Evolutionary conservation across 2,113 vertebrate species (phyloP).

Genomic region (Theristicus caerulescens): DNA sequence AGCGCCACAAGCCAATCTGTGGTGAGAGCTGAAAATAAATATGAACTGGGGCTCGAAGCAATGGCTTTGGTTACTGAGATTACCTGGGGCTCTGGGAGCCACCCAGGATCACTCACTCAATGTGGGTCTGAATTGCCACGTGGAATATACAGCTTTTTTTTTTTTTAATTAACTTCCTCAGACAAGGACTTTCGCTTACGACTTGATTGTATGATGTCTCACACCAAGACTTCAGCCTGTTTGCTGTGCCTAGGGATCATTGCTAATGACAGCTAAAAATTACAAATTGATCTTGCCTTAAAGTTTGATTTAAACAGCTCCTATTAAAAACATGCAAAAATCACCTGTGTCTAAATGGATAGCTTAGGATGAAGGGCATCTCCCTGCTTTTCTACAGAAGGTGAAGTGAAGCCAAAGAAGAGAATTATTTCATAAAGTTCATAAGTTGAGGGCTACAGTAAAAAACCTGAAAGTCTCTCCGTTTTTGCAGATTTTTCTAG

Average conservation of each 20-base stretch:
- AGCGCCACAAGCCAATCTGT: neutral
- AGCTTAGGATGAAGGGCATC: neutral
- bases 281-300: neutral
- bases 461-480: neutral
- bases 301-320: neutral
- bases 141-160: neutral
- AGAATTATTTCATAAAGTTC: neutral
- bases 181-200: neutral
- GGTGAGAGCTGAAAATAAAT: neutral
- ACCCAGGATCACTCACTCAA: neutral
- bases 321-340: neutral
- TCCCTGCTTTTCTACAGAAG: neutral
- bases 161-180: neutral
- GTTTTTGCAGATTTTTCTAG: neutral
- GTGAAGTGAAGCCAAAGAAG: neutral
- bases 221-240: neutral
- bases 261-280: neutral
- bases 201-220: neutral
- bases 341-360: neutral
- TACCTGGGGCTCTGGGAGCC: neutral
- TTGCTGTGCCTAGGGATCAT: neutral
- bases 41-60: neutral
- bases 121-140: accelerated
- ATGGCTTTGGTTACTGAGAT: neutral
- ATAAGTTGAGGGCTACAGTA: neutral